Evolutionary conservation across 1,140 invertebrate genomes (phyloP), one percentile per base, ranked within the genome.

Genomic region (Drosophila santomea): DNA sequence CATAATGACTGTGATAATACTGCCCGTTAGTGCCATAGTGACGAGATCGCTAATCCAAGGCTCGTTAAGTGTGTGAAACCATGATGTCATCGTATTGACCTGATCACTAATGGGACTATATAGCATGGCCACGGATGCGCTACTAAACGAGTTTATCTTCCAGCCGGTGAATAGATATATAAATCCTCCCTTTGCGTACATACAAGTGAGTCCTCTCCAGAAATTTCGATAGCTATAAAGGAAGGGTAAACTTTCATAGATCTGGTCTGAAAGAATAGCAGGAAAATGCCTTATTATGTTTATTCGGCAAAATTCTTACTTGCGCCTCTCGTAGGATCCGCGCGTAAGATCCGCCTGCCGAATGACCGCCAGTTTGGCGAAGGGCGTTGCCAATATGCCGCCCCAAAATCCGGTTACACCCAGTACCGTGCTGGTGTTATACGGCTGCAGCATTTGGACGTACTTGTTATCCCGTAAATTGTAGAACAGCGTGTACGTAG

Each of bases 271-370:
- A 20, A 2, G 20, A 4, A 45, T 10, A 50, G 11, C 20, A 14
- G 12, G 23, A 14, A 48, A 12, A 8, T 44, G 17, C 47, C 23
- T 3, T 10, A 11, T 32, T 17, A n/a, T 32, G 32, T 32, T 15
- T 12, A 7, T 32, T 11, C 3, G 32, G 8, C 23, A 20, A 54
- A 11, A 14, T 6, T 5, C 28, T 43, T 76, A 76, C 74, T 76
- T 76, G 72, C 62, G 74, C 8, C 56, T 66, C 2, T 23, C 1
- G 11, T 12, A 68, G 10, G 48, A 4, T 0, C 10, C 4, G 1
- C 62, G 61, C 10, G 74, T 68, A 11, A 77, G 32, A 43, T 77
- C 74, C 4, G 73, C 15, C 20, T 76, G 73, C 11, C 72, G 43
- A 0, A 76, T 60, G 10, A 76, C 20, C 20, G 74, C 28, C 3